Evolutionary conservation across 2,888 invertebrate genomes (phyloP).

Genomic region (Zaprionus obscuricornis): DNA sequence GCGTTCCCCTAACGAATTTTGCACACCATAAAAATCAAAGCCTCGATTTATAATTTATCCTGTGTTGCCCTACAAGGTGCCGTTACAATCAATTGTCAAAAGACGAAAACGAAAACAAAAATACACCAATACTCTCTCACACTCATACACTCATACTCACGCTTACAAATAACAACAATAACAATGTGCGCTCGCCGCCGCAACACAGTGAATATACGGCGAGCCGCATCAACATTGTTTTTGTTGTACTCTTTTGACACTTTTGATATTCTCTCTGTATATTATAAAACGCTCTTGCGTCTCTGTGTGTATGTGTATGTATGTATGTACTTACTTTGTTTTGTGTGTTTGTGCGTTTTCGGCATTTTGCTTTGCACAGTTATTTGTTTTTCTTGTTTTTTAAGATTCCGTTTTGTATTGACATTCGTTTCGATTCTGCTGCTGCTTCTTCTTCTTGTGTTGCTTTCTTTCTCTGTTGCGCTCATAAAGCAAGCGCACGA

Average conservation of each 20-base stretch:
- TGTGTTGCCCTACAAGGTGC: slow-evolving; percentile 13
- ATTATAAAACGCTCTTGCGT: neutral
- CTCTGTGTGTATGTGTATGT: neutral
- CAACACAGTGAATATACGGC: slow-evolving; percentile 12
- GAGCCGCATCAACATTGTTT: slow-evolving; percentile 20
- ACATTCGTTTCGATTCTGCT: slow-evolving; percentile 60
- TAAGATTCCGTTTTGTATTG: slow-evolving; percentile 68
- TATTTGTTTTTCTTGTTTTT: slow-evolving; percentile 77
- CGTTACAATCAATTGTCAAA: slow-evolving; percentile 11
- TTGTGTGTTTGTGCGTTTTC: slow-evolving; percentile 47
- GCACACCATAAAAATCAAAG: slow-evolving; percentile 11
- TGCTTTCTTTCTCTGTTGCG: slow-evolving; percentile 18
- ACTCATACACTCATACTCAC: too few relatives aligned
- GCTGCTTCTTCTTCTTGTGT: slow-evolving; percentile 10
- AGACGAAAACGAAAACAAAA: slow-evolving; percentile 14
- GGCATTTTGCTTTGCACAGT: slow-evolving; percentile 64
- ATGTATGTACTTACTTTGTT: neutral
- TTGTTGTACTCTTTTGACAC: slow-evolving; percentile 36
- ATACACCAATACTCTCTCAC: too few relatives aligned
- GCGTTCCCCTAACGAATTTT: too few relatives aligned
- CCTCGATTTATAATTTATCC: slow-evolving; percentile 12
- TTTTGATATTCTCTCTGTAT: slow-evolving; percentile 30
- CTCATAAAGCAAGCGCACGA: slow-evolving; percentile 26
- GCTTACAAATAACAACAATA: slow-evolving; percentile 3
- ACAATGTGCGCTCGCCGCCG: neutral